Conservation (phyloP, 1,140 invertebrate genomes). For the Atta colombica region DNA sequence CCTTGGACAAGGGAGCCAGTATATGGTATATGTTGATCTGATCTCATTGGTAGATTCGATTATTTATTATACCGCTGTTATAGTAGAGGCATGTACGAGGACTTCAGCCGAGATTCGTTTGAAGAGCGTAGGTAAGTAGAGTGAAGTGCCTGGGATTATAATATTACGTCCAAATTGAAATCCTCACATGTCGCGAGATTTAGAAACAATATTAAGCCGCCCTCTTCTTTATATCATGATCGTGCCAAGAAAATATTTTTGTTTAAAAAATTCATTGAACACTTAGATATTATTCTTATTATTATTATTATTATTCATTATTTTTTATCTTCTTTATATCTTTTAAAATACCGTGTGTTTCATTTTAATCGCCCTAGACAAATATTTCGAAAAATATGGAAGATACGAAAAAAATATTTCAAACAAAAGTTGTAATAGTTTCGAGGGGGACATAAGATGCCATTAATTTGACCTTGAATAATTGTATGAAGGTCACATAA, state of each 20-base stretch:
- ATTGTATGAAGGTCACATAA: no score
- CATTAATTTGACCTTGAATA: no score
- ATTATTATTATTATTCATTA: no score
- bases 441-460: no score
- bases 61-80: conserved; percentile 85
- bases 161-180: conserved; percentile 76
- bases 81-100: conserved; percentile 92
- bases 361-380: no score
- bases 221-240: conserved; percentile 69
- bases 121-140: conserved; percentile 92
- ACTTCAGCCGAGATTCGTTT: conserved; percentile 94
- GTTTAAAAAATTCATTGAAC: not conserved
- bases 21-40: conserved; percentile 74
- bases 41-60: conserved; percentile 81
- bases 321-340: not conserved
- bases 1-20: conserved; percentile 82
- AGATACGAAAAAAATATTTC: no score
- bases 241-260: conserved; percentile 5
- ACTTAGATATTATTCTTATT: not conserved
- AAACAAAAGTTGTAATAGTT: no score
- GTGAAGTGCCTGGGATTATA: conserved; percentile 68
- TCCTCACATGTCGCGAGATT: conserved; percentile 46
- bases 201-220: not conserved
- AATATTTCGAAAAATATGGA: no score
- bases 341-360: not conserved